Evolutionary conservation across 2,797 vertebrate species (phyloP).

Genomic region (Anniella stebbinsi): DNA sequence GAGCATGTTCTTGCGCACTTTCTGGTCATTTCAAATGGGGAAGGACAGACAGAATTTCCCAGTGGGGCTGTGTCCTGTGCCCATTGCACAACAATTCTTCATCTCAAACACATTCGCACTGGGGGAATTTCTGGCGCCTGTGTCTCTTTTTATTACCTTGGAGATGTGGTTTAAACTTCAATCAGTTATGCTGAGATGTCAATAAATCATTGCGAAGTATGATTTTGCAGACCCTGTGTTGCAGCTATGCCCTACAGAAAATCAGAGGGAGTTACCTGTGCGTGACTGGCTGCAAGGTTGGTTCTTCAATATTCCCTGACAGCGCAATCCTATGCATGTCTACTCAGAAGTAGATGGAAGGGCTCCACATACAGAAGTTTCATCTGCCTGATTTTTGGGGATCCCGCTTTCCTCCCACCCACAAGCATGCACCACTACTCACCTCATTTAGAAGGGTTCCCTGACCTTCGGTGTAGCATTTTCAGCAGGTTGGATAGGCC

Average conservation of each 20-base stretch:
- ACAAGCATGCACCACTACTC: too few species aligned
- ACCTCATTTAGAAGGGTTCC: too few species aligned
- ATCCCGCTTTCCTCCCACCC: too few species aligned
- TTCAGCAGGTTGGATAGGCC: too few species aligned
- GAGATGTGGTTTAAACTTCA: constrained; percentile 41
- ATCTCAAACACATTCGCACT: constrained; percentile 4
- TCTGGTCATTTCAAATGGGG: not conserved
- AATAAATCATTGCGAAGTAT: constrained; percentile 58
- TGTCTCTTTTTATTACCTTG: not conserved
- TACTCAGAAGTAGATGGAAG: not conserved
- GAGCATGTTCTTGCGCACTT: not conserved
- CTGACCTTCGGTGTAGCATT: too few species aligned
- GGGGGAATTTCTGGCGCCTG: not conserved
- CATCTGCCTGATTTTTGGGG: too few species aligned
- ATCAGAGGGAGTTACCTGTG: not conserved
- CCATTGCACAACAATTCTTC: constrained; percentile 65
- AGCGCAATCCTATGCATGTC: not conserved
- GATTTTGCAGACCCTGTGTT: not conserved
- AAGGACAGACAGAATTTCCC: not conserved
- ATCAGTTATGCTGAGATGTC: constrained; percentile 52
- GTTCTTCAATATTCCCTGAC: not conserved
- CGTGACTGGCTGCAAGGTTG: not conserved
- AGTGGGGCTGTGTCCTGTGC: not conserved
- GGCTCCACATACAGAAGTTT: too few species aligned
- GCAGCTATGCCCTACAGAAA: not conserved